A percentile compares a stretch with the other conserved stretches of the same genome.
Evolutionary conservation across 64 coral and sea anemone genomes (phyloP).

Genomic region (Montipora sp.): DNA sequence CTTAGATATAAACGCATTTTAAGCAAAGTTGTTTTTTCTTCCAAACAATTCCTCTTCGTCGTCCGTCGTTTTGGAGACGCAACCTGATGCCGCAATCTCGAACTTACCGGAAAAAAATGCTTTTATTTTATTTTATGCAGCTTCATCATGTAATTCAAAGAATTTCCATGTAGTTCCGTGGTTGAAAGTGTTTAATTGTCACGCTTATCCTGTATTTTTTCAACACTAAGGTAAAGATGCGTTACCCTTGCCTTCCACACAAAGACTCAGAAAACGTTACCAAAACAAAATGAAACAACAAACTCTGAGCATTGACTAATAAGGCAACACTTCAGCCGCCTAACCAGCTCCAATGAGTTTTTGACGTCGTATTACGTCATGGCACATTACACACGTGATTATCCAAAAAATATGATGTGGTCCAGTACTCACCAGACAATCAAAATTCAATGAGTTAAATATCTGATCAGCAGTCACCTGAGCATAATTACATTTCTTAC

Average conservation of each 20-base stretch:
- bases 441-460: constrained; percentile 8
- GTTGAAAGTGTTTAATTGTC: constrained; percentile 3
- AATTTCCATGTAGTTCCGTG: neutral
- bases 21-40: neutral
- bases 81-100: neutral
- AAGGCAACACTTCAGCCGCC: constrained; percentile 33
- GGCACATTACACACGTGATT: constrained; percentile 19
- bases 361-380: constrained; percentile 36
- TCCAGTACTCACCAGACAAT: constrained; percentile 44
- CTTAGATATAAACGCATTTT: neutral
- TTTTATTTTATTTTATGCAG: neutral
- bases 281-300: constrained; percentile 46
- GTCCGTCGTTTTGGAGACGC: no score
- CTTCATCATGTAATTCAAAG: neutral
- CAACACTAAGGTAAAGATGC: constrained; percentile 6
- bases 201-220: neutral
- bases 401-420: constrained; percentile 13
- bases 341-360: neutral
- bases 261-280: constrained; percentile 28
- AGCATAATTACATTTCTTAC: constrained; percentile 50
- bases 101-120: neutral
- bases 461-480: constrained; percentile 40
- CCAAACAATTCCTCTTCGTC: no score
- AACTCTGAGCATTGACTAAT: constrained; percentile 24
- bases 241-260: neutral